Base-by-base conservation (phyloP, 2,113 vertebrate genomes). In the Urocynchramus pylzowi region DNA sequence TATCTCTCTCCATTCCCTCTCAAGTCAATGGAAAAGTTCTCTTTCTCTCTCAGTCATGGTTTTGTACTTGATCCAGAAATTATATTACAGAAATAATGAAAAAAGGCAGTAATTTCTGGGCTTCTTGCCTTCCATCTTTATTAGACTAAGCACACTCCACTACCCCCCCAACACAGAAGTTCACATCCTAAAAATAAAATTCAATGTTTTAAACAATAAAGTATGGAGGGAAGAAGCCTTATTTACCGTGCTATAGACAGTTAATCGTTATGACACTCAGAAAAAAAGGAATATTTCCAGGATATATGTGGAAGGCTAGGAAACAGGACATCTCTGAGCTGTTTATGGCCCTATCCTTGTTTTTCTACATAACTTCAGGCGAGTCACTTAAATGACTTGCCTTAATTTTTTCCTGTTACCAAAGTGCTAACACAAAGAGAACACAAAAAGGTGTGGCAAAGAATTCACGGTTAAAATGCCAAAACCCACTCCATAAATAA, bases 31-130 rank as follows among this genome's bases (percentile, higher is more conserved):
- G 52, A 86, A 92, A 44, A 91, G 26, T 23, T 56, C 30, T 76
- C 39, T 49, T 24, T 49, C 75, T 59, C 65, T 91, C 42, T 84
- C 39, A 54, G 76, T 45, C 75, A 52, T 53, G 18, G 20, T 70
- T 86, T 83, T 89, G 37, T 68, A 68, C 47, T 64, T 27, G 20
- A 88, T 89, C 71, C 80, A 82, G 69, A 92, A 95, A 84, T 15
- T 11, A 26, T 37, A 41, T 69, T 93, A 80, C 6, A 90, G 69
- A 92, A 94, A 82, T 64, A 75, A 84, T 68, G 27, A 26, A 90
- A 78, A 89, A 77, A 64, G 8, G 13, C n/a, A 74, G 31, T 23
- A 5, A n/a, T 75, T 80, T 93, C 42, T 61, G 39, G 27, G 24
- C 35, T 42, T 70, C 49, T 75, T 88, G 22, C 41, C 57, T 73